Evolutionary conservation across 2,797 vertebrate species (phyloP), one percentile per base, ranked within the genome.

Genomic region (Netta rufina): DNA sequence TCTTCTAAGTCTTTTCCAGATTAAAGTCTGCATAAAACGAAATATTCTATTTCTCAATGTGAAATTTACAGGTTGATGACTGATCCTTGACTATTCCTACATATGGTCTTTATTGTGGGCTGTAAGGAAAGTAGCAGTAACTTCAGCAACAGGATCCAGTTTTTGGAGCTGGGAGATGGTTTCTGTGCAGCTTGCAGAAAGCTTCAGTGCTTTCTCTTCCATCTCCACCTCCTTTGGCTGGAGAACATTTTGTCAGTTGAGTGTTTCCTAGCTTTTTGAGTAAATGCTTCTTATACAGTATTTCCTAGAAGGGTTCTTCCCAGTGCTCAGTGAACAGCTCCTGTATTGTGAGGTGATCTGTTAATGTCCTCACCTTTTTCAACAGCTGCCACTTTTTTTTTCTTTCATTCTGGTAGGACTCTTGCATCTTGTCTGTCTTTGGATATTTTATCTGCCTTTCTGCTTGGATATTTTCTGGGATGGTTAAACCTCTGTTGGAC

Each of bases 391-490:
- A 58, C 28, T 9, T 24, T 24, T 20, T 41, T n/a, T 11, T 30
- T n/a, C 24, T 38, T 45, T n/a, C 1, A 9, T 4, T 1, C 11
- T 21, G 5, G 4, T 84, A 51, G 19, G 33, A 72, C 11, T 87
- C 13, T 7, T 43, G 32, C 43, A 36, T 61, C 45, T 69, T 73
- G 4, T 65, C 36, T 72, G 16, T 43, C 13, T 88, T 81, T 57
- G 22, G 24, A n/a, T 76, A 11, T 45, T 94, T 87, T 32, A 57
- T 69, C 18, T 92, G 25, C 41, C 32, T 25, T 93, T 88, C n/a
- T 83, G 8, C 51, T 90, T 90, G 12, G 1, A 24, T 87, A 38
- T 80, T 81, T 79, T 47, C 66, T 69, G 36, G 12, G 19, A 74
- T 71, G 12, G 61, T 81, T 72, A 41, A 72, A 54, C 32, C 16